Percentiles rank a stretch among this genome's conserved stretches.
Conservation (phyloP, 2,888 invertebrate species). For the Cantharis lateralis region DNA sequence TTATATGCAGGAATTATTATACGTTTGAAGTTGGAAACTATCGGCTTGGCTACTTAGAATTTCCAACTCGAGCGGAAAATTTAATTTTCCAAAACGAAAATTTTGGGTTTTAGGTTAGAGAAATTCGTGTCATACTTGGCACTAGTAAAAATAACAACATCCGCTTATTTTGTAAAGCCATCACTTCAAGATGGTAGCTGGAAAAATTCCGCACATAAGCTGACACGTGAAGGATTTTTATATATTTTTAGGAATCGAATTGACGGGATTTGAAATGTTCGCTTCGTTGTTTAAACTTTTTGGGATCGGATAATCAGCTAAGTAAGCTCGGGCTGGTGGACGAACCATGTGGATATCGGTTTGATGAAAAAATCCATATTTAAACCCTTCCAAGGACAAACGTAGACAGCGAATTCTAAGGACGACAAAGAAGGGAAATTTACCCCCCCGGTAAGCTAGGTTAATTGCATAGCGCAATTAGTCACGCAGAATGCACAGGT, state of each 20-base stretch:
- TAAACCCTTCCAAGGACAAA: conserved; percentile 5
- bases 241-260: not conserved
- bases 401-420: conserved; percentile 19
- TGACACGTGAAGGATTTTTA: not conserved
- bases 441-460: conserved; percentile 41
- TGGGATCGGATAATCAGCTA: not conserved
- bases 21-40: not conserved
- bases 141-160: not conserved
- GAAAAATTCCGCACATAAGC: not conserved
- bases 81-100: not conserved
- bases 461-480: conserved; percentile 46
- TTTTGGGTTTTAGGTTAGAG: not conserved
- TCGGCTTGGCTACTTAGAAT: not conserved
- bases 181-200: not conserved
- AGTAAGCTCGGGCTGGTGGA: not conserved
- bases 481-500: conserved; percentile 45
- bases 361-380: not conserved
- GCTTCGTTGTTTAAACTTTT: not conserved
- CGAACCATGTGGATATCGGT: too few species aligned
- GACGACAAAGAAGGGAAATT: conserved; percentile 30
- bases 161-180: not conserved
- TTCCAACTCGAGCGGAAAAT: not conserved
- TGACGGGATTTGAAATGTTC: not conserved
- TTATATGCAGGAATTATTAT: conserved; percentile 21
- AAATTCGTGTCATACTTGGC: not conserved